Evolutionary conservation across 2,888 invertebrate species (phyloP).

Genomic region (Apodemia hepburni): DNA sequence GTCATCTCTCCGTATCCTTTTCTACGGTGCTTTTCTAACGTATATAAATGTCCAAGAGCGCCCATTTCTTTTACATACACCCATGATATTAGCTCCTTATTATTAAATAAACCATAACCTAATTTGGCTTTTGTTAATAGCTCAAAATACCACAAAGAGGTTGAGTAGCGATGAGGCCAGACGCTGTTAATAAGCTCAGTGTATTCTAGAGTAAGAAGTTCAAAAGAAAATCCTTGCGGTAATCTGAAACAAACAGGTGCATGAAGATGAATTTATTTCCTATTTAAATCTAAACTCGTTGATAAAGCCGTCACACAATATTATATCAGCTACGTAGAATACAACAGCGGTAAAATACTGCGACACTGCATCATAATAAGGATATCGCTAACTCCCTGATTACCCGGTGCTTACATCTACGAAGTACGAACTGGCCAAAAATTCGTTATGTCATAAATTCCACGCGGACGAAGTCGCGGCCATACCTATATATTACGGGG

Average conservation of each 20-base stretch:
- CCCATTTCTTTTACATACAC: conserved; percentile 49
- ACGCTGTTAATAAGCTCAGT: conserved; percentile 40
- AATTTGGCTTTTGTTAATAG: conserved; percentile 44
- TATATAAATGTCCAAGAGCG: conserved; percentile 48
- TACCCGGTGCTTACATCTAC: too few species aligned
- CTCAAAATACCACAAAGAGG: conserved; percentile 43
- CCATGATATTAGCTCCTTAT: conserved; percentile 44
- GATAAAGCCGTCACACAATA: too few species aligned
- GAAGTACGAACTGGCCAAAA: too few species aligned
- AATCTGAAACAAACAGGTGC: conserved; percentile 37
- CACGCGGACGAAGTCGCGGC: too few species aligned
- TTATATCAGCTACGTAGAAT: too few species aligned
- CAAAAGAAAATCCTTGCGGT: conserved; percentile 38
- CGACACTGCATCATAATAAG: too few species aligned
- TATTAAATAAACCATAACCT: conserved; percentile 46
- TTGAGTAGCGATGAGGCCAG: conserved; percentile 22
- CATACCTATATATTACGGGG: too few species aligned
- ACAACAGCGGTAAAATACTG: too few species aligned
- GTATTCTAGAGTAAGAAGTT: conserved; percentile 39
- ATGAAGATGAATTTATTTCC: neutral
- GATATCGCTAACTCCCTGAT: too few species aligned
- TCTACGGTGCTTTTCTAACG: conserved; percentile 46
- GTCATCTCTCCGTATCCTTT: conserved; percentile 50
- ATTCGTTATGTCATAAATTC: too few species aligned
- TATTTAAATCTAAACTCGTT: too few species aligned